These are phyloP conservation scores for Empidonax traillii DNA, from an alignment of 2,113 vertebrate species.

Conservation along the genomic window DNA sequence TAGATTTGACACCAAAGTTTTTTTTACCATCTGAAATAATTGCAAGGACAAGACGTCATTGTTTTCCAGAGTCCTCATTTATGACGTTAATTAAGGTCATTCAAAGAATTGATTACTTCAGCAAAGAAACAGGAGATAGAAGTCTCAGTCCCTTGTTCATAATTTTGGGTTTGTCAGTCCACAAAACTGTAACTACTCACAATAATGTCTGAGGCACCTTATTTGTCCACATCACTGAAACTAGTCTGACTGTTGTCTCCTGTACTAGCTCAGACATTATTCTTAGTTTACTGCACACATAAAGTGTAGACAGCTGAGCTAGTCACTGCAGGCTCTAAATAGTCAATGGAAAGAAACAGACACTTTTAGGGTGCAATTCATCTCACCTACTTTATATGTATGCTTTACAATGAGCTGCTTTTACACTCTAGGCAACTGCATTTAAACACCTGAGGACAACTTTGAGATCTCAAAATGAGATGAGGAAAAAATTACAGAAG, in stretches of 20 bases:
- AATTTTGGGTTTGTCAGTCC: conserved; percentile 47
- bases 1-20: not conserved
- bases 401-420: conserved; percentile 49
- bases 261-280: conserved; percentile 36
- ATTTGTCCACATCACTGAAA: conserved; percentile 60
- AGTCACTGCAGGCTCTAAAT: conserved; percentile 54
- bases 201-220: conserved; percentile 59
- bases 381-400: conserved; percentile 62
- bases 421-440: conserved; percentile 29
- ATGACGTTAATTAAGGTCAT: conserved; percentile 1
- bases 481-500: not conserved
- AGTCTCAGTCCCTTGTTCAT: not conserved
- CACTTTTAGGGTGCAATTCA: conserved; percentile 60
- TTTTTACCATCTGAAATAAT: not conserved
- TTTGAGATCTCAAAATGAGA: conserved; percentile 19
- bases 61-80: conserved; percentile 1
- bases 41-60: not conserved
- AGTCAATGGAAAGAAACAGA: conserved; percentile 57
- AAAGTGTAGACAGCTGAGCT: conserved; percentile 65
- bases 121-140: conserved; percentile 18
- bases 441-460: conserved; percentile 25
- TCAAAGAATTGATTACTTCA: conserved; percentile 21
- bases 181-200: conserved; percentile 56
- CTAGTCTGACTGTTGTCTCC: conserved; percentile 51
- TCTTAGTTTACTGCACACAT: conserved; percentile 65